Base-by-base conservation (phyloP, 2,113 vertebrate species). In the Zosterops lateralis region DNA sequence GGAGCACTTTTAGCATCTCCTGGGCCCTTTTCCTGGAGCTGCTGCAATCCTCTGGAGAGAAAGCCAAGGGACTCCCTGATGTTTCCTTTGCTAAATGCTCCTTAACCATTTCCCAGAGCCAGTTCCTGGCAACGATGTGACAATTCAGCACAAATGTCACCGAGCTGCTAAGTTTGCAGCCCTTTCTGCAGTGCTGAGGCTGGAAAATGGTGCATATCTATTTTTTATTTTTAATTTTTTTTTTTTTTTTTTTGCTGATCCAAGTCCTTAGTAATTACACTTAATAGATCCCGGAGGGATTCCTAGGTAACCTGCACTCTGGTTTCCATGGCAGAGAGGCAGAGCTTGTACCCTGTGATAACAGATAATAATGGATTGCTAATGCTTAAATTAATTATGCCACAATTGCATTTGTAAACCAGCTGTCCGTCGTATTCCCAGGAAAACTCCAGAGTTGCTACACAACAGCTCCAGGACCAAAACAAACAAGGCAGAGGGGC, bases 301-400 rank as follows among this genome's bases (percentile, higher is more conserved):
- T 94, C 94, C 90, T 89, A 20, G 92, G 88, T 94, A 96, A 95
- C 89, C 92, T 95, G 88, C 93, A 87, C 84, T 82, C 31, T 42
- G 86, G 96, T 96, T 96, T 96, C 96, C 95, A 96, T 96, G 94
- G 92, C 90, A 96, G 95, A 84, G 65, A 94, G 75, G 74, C 90
- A 75, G 80, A 90, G 94, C 82, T 87, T 42, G 67, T 58, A 73
- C 18, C 87, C 67, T 14, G 58, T 8, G 45, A 93, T 90, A 95
- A 90, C 72, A 64, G 83, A 94, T 75, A 94, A 93, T 92, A 84
- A 95, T 65, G 92, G 93, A 68, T 88, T 81, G 91, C 78, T 95
- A 93, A 95, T 94, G 84, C 83, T 90, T 83, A 86, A 90, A 96
- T 97, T 80, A 88, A 95, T 91, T 92, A 91, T 72, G 79, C 44